These are phyloP conservation scores for Eledona agricola DNA, from an alignment of 2,888 invertebrate genomes.

Conservation along the genomic window DNA sequence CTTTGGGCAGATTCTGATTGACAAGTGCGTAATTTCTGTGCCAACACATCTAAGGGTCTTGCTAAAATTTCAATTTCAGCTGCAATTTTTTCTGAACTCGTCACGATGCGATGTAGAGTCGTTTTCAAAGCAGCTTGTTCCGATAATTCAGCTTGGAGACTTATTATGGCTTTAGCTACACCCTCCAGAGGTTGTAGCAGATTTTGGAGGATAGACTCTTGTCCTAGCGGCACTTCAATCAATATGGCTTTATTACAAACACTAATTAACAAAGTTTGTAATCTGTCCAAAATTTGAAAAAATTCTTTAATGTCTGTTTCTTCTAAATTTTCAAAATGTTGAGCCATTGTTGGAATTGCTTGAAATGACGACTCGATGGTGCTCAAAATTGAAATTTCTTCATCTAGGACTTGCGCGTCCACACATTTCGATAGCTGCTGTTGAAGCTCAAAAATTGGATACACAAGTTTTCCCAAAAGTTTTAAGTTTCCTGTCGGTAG, in stretches of 20 bases:
- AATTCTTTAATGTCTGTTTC: conserved; percentile 48
- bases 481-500: conserved; percentile 47
- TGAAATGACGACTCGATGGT: conserved; percentile 51
- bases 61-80: neutral
- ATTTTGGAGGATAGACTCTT: conserved; percentile 54
- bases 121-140: conserved; percentile 42
- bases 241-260: conserved; percentile 58
- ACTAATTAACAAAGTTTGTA: conserved; percentile 57
- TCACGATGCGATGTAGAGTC: conserved; percentile 37
- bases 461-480: conserved; percentile 50
- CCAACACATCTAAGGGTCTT: neutral
- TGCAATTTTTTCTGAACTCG: conserved; percentile 17
- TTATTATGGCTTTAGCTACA: conserved; percentile 56
- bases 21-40: no score
- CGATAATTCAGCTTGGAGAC: conserved; percentile 51
- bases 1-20: no score
- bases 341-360: conserved; percentile 38
- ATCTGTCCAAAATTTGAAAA: conserved; percentile 48
- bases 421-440: conserved; percentile 45
- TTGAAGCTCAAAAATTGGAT: conserved; percentile 52
- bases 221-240: conserved; percentile 41
- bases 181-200: conserved; percentile 55
- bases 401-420: conserved; percentile 46
- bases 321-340: conserved; percentile 20
- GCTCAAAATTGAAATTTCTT: conserved; percentile 50